Evolutionary conservation across 2,113 vertebrate species (phyloP), one percentile per base, ranked within the genome.

Genomic region (Syngnathus scovelli): DNA sequence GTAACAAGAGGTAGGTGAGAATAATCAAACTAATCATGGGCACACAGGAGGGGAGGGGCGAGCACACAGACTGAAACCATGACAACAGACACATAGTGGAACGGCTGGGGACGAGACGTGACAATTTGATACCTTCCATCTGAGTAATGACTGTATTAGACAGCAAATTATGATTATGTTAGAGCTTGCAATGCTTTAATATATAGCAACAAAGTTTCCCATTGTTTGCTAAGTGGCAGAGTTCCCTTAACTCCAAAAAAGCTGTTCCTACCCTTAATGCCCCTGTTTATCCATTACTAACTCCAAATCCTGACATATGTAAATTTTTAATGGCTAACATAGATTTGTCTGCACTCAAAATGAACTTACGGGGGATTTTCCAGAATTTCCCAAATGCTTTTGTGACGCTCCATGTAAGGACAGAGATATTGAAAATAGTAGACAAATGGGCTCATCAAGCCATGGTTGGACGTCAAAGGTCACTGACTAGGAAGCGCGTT

Each of bases 401-500:
- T 52, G 63, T 37, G 63, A 44, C 46, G n/a, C 39, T 16, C 39
- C 13, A 43, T n/a, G 41, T 15, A 3, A 27, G 23, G 12, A 62
- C 41, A 62, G 36, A 41, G 61, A 62, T 44, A 62, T 44, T 44
- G 39, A 44, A 61, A 60, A 46, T 23, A 43, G 41, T 23, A 43
- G 41, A 70, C 15, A 76, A 62, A 61, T 72, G 63, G 55, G 9
- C 61, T 23, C 13, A 21, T 64, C 54, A 54, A 41, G 64, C 33
- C 13, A 13, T 37, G 68, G 79, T 74, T 71, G 78, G 59, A 71
- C 61, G 37, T 71, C 43, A 79, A 46, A 77, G 62, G 74, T 78
- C 75, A 80, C 6, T 52, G 61, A 27, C n/a, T 23, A 23, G 54
- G 15, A 56, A 5, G 58, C 62, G 27, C 21, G 69, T 43, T 27